Conservation (phyloP, 2,888 invertebrate species). For the Tridacna gigas region DNA sequence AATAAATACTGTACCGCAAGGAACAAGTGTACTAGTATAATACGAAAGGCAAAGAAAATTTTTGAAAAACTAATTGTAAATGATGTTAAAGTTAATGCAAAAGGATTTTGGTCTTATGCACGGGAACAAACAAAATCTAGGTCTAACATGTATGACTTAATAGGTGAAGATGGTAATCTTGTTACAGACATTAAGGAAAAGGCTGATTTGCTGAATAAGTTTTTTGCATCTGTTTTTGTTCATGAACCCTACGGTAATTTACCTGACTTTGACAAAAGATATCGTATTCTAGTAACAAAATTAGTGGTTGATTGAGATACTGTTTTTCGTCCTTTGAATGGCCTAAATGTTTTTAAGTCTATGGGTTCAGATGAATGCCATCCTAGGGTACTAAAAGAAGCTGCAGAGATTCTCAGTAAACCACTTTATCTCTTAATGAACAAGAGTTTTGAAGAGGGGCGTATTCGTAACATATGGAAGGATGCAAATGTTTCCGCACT, state of each 20-base stretch:
- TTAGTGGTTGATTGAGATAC: background rate
- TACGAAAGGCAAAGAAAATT: background rate
- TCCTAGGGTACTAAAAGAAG: background rate
- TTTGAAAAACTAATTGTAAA: background rate
- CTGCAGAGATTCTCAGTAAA: background rate
- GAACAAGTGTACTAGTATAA: background rate
- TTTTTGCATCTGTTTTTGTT: constrained; percentile 2
- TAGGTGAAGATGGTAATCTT: background rate
- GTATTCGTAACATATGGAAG: constrained; percentile 20
- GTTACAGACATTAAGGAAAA: background rate
- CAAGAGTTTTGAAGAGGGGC: background rate
- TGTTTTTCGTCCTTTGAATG: background rate
- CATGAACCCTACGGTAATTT: background rate
- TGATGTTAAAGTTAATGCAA: background rate
- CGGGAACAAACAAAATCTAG: background rate
- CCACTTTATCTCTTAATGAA: background rate
- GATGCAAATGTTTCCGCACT: constrained; percentile 24
- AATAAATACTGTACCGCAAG: background rate
- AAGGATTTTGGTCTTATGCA: no score
- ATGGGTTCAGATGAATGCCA: background rate
- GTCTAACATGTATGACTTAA: background rate
- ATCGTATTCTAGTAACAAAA: background rate
- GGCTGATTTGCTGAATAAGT: background rate
- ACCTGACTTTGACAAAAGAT: background rate
- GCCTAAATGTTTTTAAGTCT: background rate